These are phyloP conservation scores for Notodonta ziczac DNA, from an alignment of 2,888 invertebrate genomes.

Conservation along the genomic window DNA sequence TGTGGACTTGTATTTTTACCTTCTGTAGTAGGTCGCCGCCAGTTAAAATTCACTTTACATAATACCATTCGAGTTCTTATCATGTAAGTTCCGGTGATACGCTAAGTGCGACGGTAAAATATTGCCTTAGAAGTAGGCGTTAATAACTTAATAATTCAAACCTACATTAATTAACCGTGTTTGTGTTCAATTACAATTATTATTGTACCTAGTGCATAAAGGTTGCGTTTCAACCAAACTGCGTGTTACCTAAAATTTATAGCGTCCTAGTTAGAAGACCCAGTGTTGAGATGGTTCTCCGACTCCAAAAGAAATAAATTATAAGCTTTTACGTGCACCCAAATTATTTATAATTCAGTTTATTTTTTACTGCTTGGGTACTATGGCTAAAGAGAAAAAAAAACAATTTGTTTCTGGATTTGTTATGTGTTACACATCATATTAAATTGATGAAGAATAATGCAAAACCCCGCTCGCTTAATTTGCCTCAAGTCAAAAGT, in stretches of 20 bases:
- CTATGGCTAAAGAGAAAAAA: too few species aligned
- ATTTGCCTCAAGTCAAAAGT: too few species aligned
- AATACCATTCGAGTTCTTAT: not conserved
- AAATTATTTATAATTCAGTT: too few species aligned
- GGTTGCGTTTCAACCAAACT: not conserved
- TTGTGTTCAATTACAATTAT: not conserved
- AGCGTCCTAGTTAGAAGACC: not conserved
- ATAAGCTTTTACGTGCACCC: too few species aligned
- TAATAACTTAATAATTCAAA: not conserved
- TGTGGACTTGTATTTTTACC: not conserved
- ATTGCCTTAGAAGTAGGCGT: not conserved
- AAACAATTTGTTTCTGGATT: too few species aligned
- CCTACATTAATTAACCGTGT: not conserved
- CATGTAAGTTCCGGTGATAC: not conserved
- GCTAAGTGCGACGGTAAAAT: too few species aligned
- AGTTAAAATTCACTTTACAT: slow-evolving; percentile 6
- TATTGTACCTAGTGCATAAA: not conserved
- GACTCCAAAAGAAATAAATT: too few species aligned
- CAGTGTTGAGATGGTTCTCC: not conserved
- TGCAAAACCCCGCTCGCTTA: too few species aligned
- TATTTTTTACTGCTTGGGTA: too few species aligned
- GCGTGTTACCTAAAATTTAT: not conserved
- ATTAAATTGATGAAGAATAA: too few species aligned
- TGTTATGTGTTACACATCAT: too few species aligned
- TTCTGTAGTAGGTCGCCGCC: not conserved